A percentile compares a stretch with the other conserved stretches of the same genome.
phyloP scores from a whole-genome alignment of 2,888 invertebrate species.

The Eucriotettix oculatus region DNA sequence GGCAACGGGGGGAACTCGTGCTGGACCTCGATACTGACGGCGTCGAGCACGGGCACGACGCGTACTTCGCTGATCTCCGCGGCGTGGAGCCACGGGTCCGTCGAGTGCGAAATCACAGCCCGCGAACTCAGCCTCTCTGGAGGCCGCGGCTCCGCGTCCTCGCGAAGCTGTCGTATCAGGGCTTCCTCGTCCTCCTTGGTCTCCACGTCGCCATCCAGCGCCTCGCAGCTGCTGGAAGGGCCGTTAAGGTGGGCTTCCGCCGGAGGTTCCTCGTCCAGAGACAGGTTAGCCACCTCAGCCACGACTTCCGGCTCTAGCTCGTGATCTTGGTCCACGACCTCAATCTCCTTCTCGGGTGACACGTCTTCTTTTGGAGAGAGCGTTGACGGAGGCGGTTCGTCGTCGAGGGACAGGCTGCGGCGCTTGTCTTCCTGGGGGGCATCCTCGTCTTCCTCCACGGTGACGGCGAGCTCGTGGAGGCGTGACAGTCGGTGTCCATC shows the following conservation, averaged over 20 bases:
- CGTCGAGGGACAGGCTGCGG: background rate
- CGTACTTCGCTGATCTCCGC: background rate
- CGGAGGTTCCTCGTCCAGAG: too few species aligned
- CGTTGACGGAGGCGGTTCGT: too few species aligned
- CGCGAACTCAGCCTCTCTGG: too few species aligned
- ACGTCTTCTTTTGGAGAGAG: too few species aligned
- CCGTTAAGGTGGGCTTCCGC: background rate
- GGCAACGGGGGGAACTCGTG: conserved; percentile 60
- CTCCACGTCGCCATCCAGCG: conserved; percentile 1
- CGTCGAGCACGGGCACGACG: conserved; percentile 31
- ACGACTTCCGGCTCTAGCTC: too few species aligned
- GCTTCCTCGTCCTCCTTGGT: conserved; percentile 10
- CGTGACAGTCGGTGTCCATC: conserved; percentile 11
- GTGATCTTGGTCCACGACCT: too few species aligned
- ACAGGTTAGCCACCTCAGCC: too few species aligned
- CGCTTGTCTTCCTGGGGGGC: conserved; percentile 15
- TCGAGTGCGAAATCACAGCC: background rate
- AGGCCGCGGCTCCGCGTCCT: conserved; percentile 1
- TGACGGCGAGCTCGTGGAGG: conserved; percentile 40
- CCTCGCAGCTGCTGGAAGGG: background rate
- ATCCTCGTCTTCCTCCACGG: conserved; percentile 55
- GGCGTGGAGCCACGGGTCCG: background rate
- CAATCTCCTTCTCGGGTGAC: too few species aligned
- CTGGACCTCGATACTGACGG: conserved; percentile 34
- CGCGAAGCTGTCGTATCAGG: conserved; percentile 9